phyloP scores from a whole-genome alignment of 2,888 invertebrate genomes.

The Eulithis testata region DNA sequence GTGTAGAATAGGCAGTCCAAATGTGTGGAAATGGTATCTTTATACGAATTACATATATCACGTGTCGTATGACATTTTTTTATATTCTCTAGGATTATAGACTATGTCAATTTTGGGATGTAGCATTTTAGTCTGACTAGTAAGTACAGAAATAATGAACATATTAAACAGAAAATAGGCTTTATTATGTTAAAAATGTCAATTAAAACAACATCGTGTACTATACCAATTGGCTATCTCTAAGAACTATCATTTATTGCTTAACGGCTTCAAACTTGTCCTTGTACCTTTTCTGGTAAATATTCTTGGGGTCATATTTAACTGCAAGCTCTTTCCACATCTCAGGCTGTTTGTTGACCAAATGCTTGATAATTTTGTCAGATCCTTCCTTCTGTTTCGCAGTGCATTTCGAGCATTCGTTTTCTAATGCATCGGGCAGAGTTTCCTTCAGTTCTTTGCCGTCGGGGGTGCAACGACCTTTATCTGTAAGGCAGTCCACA shows the following conservation, averaged over 20 bases:
- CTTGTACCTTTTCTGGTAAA: constrained; percentile 87
- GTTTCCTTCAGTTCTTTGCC: constrained; percentile 84
- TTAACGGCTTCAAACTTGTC: constrained; percentile 68
- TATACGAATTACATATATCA: no score
- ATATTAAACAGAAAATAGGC: background rate
- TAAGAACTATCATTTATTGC: constrained; percentile 17
- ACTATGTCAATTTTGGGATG: no score
- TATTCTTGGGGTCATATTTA: constrained; percentile 89
- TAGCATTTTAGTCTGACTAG: no score
- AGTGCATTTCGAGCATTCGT: constrained; percentile 89
- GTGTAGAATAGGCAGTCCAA: no score
- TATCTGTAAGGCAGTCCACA: constrained; percentile 87
- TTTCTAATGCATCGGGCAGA: constrained; percentile 89
- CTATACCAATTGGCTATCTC: constrained; percentile 5
- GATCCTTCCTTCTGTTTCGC: constrained; percentile 80
- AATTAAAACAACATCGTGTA: constrained; percentile 1
- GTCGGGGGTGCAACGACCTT: constrained; percentile 87
- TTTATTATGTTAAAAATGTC: constrained; percentile 14
- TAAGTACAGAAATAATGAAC: no score
- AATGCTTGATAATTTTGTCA: constrained; percentile 87
- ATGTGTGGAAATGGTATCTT: no score
- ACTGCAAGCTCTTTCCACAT: constrained; percentile 87
- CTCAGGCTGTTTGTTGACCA: constrained; percentile 88
- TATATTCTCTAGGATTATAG: no score
- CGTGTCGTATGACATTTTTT: no score